A percentile compares a stretch with the other conserved stretches of the same genome.
phyloP scores from a whole-genome alignment of 2,888 invertebrate genomes.

The Ramazzottius varieornatus region DNA sequence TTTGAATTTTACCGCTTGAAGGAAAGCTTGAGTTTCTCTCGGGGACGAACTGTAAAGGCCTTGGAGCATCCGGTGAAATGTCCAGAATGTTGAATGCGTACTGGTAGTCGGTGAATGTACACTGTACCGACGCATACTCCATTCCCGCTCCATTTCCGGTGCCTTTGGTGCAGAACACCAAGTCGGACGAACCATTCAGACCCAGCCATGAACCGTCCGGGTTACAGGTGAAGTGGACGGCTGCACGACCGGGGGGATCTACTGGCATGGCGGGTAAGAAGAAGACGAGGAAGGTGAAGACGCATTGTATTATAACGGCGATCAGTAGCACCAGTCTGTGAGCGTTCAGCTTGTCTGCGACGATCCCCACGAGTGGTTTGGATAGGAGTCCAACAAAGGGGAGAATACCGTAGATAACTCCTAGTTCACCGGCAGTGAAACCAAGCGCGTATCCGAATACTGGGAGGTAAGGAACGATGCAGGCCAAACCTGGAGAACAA shows the following conservation, averaged over 20 bases:
- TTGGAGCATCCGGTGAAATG: too few species aligned
- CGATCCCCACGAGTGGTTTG: neutral
- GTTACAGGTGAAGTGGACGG: neutral
- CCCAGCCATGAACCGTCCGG: neutral
- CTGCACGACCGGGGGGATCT: neutral
- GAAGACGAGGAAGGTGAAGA: neutral
- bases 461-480: conserved; percentile 5
- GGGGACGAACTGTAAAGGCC: too few species aligned
- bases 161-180: too few species aligned
- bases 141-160: too few species aligned
- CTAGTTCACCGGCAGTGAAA: neutral
- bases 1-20: too few species aligned
- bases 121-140: too few species aligned
- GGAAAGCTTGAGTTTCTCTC: too few species aligned
- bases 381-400: neutral
- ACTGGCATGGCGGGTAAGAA: neutral
- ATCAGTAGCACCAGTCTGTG: neutral
- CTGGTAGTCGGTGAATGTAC: too few species aligned
- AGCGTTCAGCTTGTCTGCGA: conserved; percentile 1
- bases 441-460: neutral
- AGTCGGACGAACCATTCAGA: too few species aligned
- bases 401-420: neutral
- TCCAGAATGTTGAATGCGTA: too few species aligned
- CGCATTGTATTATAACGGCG: neutral
- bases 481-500: conserved; percentile 5